phyloP scores from a whole-genome alignment of 2,888 invertebrate genomes.

The Ceramica pisi region DNA sequence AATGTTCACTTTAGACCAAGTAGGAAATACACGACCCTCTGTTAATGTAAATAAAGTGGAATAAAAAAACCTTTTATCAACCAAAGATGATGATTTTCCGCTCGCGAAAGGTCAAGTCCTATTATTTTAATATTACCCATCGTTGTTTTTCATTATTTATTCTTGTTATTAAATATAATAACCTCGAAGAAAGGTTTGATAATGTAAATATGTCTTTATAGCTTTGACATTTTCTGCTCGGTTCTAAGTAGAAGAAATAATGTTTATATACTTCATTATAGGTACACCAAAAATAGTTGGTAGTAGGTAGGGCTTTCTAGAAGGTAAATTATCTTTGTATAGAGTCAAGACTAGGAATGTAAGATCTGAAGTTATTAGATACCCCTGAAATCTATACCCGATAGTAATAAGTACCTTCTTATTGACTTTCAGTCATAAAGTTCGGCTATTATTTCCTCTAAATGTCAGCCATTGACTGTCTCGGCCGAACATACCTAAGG shows the following conservation, averaged over 20 bases:
- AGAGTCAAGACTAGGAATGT: not conserved
- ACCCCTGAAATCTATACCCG: not conserved
- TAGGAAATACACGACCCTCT: not conserved
- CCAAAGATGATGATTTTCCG: not conserved
- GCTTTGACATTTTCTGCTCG: conserved; percentile 19
- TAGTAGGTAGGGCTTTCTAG: too few species aligned
- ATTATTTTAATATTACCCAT: conserved; percentile 22
- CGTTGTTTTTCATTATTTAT: conserved; percentile 9
- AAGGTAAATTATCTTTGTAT: not conserved
- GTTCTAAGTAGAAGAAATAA: not conserved
- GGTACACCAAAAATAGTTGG: too few species aligned
- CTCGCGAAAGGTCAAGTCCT: conserved; percentile 6
- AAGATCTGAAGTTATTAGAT: not conserved
- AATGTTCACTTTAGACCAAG: not conserved
- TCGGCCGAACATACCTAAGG: not conserved
- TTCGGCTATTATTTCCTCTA: not conserved
- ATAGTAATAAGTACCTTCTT: not conserved
- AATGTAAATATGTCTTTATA: conserved; percentile 1
- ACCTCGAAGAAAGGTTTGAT: conserved; percentile 1
- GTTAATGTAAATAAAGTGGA: not conserved
- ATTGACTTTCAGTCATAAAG: not conserved
- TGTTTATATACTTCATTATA: not conserved
- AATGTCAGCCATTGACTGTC: not conserved
- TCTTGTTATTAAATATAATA: conserved; percentile 10
- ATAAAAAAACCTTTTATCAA: not conserved